These are phyloP conservation scores for Dromiciops gliroides DNA, from an alignment of 2,113 vertebrate species.

Conservation along the genomic window DNA sequence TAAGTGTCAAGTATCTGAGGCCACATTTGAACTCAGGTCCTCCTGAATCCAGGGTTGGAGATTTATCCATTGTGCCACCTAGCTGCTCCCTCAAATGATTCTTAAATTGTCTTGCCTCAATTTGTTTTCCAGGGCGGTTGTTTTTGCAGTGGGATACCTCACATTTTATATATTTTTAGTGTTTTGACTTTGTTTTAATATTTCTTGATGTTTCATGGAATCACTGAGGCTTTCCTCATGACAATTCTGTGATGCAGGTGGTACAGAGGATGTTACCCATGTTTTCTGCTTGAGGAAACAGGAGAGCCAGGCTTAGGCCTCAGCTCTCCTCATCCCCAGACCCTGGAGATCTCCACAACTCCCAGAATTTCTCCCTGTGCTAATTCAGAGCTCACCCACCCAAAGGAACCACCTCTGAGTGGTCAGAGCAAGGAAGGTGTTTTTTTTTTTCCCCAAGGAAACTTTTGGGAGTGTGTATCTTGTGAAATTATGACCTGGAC, in stretches of 20 bases:
- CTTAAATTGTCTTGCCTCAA: too few species aligned
- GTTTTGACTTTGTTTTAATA: too few species aligned
- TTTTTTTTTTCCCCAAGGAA: background rate
- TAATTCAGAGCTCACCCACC: background rate
- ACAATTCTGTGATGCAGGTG: background rate
- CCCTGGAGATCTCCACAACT: background rate
- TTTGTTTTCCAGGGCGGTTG: too few species aligned
- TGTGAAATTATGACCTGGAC: background rate
- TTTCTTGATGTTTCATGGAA: too few species aligned
- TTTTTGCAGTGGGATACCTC: too few species aligned
- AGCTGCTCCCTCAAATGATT: too few species aligned
- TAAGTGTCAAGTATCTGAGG: too few species aligned
- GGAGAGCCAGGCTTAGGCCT: background rate
- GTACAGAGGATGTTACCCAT: background rate
- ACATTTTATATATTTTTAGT: too few species aligned
- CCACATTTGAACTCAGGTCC: too few species aligned
- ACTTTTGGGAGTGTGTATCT: background rate
- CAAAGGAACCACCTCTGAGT: background rate
- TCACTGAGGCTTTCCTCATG: too few species aligned
- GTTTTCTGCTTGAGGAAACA: background rate
- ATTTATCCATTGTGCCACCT: too few species aligned
- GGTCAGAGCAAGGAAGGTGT: background rate
- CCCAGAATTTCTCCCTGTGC: background rate
- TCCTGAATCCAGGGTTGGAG: too few species aligned
- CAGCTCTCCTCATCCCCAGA: background rate